Percentiles rank a stretch among this genome's conserved stretches.
Conservation (phyloP, 2,888 invertebrate species). For the Drosophila kokeensis region DNA sequence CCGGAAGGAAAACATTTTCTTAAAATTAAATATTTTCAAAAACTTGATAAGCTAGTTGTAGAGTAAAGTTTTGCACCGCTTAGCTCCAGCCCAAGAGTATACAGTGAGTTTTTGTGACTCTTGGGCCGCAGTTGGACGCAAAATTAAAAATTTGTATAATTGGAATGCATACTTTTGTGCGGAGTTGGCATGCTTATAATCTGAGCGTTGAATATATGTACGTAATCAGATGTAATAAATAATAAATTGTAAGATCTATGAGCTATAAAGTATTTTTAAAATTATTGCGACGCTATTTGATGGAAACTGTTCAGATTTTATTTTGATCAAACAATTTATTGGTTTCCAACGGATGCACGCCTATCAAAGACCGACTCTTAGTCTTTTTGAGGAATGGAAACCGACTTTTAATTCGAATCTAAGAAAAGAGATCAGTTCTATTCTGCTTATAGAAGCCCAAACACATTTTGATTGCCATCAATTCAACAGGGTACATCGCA, state of each 20-base stretch:
- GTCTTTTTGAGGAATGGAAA: too few species aligned
- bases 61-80: conserved; percentile 8
- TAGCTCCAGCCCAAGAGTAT: conserved; percentile 38
- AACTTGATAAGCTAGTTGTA: background rate
- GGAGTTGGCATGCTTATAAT: background rate
- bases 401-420: too few species aligned
- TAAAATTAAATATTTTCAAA: background rate
- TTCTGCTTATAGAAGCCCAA: background rate
- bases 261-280: too few species aligned
- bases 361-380: too few species aligned
- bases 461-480: background rate
- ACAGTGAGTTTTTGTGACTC: conserved; percentile 19
- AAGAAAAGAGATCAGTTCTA: too few species aligned
- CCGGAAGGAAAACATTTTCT: background rate
- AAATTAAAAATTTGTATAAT: background rate
- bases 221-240: too few species aligned
- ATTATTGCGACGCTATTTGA: too few species aligned
- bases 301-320: too few species aligned
- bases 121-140: background rate
- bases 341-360: too few species aligned
- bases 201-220: too few species aligned
- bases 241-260: too few species aligned
- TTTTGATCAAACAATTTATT: too few species aligned
- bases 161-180: conserved; percentile 39
- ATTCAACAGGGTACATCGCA: background rate